A percentile compares a stretch with the other conserved stretches of the same genome.
phyloP scores from a whole-genome alignment of 2,797 vertebrate genomes.

The Syngnathus rostellatus region DNA sequence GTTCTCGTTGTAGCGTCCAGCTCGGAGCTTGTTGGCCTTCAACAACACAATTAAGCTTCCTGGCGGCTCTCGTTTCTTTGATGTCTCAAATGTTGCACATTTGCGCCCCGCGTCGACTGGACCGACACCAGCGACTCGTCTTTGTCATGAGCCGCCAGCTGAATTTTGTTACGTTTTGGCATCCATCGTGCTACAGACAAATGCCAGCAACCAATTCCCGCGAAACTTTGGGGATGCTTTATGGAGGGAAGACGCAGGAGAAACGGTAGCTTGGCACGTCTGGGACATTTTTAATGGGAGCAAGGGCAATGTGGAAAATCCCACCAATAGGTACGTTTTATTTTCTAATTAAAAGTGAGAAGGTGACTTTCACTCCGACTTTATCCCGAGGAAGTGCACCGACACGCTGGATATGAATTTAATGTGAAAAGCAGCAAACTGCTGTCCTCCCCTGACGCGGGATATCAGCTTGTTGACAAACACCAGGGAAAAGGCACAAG shows the following conservation, averaged over 20 bases:
- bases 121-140: neutral
- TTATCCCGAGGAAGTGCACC: neutral
- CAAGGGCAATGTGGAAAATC: neutral
- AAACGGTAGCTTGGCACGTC: too few species aligned
- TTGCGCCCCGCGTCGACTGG: conserved; percentile 2
- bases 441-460: neutral
- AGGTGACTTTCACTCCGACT: conserved; percentile 3
- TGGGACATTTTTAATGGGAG: neutral
- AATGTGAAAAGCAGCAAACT: neutral
- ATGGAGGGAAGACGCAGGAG: too few species aligned
- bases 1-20: conserved; percentile 13
- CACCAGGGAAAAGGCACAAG: neutral
- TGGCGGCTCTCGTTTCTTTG: conserved; percentile 16
- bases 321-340: neutral
- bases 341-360: conserved; percentile 6
- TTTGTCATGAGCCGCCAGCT: conserved; percentile 1
- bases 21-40: neutral
- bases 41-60: conserved; percentile 4
- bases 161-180: neutral
- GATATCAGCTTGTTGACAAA: neutral
- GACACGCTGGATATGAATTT: conserved; percentile 5
- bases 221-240: too few species aligned
- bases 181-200: neutral
- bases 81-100: conserved; percentile 21
- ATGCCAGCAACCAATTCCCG: neutral